Evolutionary conservation across 2,888 invertebrate species (phyloP), one percentile per base, ranked within the genome.

Genomic region (Nemapogon koenigi): DNA sequence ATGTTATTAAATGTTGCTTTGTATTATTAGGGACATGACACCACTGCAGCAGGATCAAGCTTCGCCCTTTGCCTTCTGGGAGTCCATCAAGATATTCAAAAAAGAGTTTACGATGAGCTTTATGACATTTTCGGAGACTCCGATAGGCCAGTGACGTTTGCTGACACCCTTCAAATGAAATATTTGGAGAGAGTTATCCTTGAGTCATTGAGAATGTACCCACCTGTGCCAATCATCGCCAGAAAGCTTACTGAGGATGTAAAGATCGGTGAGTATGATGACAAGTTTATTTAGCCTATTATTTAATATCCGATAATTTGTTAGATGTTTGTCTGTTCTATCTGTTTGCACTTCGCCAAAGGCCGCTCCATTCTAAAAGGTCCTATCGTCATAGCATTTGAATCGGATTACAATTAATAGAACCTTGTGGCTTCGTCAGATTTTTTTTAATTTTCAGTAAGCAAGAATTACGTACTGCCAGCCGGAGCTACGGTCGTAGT

Each of bases 11-110:
- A n/a, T n/a, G n/a, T n/a, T n/a, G n/a, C n/a, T n/a, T n/a, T n/a
- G n/a, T n/a, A n/a, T n/a, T n/a, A n/a, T n/a, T 35, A 78, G 79
- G 80, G 80, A 10, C 80, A 80, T 44, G 80, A 80, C 43, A 80
- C 79, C 1, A 79, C 72, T 1, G 76, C 79, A 7, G 90, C 94
- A 19, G 94, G 90, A 1, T 90, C 93, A 46, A 91, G 90, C 59
- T 96, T 94, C 81, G 88, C 90, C 42, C 76, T 94, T 4, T 90
- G 90, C 48, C 79, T 94, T 53, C 83, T 95, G 56, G 94, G 91
- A 3, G 81, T 88, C 29, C 85, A 94, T 55, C 89, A 88, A 27
- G 82, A 91, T 8, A 85, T 94, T 28, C 94, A 95, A 69, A 81
- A 82, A 0, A 86, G 73, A 50, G 89, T 90, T 0, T 84, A 86